A percentile compares a stretch with the other conserved stretches of the same genome.
These are phyloP conservation scores for Macaca nemestrina DNA, from an alignment of 2,113 vertebrate genomes.

Conservation along the genomic window DNA sequence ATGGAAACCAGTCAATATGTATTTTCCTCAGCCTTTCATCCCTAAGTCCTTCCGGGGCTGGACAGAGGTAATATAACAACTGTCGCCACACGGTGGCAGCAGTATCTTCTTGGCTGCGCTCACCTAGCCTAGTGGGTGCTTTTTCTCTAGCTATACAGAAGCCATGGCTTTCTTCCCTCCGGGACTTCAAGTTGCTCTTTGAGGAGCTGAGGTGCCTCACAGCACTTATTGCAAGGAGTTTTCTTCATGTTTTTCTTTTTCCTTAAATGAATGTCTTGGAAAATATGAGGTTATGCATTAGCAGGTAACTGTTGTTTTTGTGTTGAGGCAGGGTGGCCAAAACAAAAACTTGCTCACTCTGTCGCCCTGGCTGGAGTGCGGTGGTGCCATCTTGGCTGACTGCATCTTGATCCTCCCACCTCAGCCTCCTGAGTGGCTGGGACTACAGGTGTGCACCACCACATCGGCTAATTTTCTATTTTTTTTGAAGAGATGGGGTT, in stretches of 20 bases:
- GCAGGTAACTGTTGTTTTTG: neutral
- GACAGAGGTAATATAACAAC: neutral
- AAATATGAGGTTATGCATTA: neutral
- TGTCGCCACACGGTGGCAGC: conserved; percentile 69
- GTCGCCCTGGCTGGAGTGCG: too few relatives aligned
- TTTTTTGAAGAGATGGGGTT: too few relatives aligned
- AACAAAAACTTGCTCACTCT: too few relatives aligned
- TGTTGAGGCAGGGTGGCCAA: too few relatives aligned
- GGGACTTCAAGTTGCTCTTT: neutral
- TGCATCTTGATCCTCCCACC: too few relatives aligned
- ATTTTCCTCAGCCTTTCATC: neutral
- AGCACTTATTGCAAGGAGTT: neutral
- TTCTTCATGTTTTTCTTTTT: conserved; percentile 10
- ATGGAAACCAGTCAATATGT: neutral
- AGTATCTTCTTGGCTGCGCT: neutral
- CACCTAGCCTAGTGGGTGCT: neutral
- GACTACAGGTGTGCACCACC: too few relatives aligned
- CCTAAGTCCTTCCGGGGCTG: fast-evolving
- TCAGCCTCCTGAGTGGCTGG: too few relatives aligned
- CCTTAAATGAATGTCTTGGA: neutral
- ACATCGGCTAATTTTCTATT: too few relatives aligned
- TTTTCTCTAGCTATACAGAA: neutral
- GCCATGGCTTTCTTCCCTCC: neutral
- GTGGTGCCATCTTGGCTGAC: too few relatives aligned
- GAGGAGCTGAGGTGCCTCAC: neutral